A percentile compares a stretch with the other conserved stretches of the same genome.
Conservation (phyloP, 2,113 vertebrate species). For the Pyrgilauda ruficollis region DNA sequence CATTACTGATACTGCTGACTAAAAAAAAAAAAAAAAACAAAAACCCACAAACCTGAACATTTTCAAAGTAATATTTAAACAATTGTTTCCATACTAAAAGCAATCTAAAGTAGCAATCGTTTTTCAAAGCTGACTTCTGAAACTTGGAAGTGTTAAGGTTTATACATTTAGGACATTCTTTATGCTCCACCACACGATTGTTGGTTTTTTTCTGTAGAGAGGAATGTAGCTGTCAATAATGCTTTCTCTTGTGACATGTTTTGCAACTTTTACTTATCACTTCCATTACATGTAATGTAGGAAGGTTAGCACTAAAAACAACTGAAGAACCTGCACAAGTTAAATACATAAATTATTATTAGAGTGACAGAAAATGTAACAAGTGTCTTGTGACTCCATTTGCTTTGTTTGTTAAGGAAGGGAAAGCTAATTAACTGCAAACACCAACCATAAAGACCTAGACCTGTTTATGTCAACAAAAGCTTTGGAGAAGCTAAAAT, state of each 20-base stretch:
- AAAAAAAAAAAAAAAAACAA: neutral
- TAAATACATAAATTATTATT: constrained; percentile 67
- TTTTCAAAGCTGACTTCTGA: constrained; percentile 27
- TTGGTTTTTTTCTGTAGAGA: neutral
- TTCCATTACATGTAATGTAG: constrained; percentile 31
- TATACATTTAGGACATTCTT: constrained; percentile 13
- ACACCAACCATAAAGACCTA: constrained; percentile 57
- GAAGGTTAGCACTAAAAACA: constrained; percentile 61
- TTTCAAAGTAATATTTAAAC: neutral
- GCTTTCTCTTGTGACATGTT: constrained; percentile 9
- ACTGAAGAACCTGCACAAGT: constrained; percentile 57
- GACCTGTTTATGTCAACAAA: constrained; percentile 54
- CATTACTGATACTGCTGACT: neutral
- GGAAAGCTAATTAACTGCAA: constrained; percentile 70
- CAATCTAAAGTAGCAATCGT: neutral
- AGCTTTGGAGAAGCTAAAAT: constrained; percentile 60
- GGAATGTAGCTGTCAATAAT: constrained; percentile 48
- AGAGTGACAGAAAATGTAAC: constrained; percentile 59
- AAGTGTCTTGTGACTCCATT: constrained; percentile 48
- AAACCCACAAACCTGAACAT: too few species aligned
- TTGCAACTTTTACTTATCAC: constrained; percentile 41
- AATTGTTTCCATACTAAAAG: neutral
- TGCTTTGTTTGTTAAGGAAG: constrained; percentile 65
- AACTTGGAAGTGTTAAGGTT: neutral
- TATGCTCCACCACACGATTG: neutral